Conservation (phyloP, 2,113 vertebrate species). For the Aplodontia rufa region DNA sequence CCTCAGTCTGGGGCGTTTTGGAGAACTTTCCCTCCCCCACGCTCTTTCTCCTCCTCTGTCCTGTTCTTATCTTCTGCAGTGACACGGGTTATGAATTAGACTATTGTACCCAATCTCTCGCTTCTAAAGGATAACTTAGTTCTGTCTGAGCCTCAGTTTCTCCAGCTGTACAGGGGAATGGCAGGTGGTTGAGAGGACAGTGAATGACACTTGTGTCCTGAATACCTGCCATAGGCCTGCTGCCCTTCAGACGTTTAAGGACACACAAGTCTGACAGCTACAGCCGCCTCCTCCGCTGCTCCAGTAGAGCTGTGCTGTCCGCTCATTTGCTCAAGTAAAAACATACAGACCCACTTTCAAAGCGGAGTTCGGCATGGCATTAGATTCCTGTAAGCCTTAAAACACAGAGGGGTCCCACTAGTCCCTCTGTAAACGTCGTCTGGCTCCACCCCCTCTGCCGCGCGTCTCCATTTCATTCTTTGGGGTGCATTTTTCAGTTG, state of each 20-base stretch:
- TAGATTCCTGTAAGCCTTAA: background rate
- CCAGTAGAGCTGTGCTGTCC: accelerated
- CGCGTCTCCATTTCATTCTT: background rate
- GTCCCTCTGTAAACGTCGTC: accelerated
- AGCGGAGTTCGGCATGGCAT: background rate
- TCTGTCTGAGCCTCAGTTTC: background rate
- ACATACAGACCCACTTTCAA: background rate
- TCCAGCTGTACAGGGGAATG: accelerated
- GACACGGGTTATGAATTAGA: accelerated
- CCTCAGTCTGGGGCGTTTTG: accelerated
- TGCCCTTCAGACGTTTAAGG: background rate
- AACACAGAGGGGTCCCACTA: background rate
- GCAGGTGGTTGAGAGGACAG: too few relatives aligned
- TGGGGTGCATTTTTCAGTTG: background rate
- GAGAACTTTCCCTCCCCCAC: accelerated
- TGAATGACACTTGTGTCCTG: accelerated
- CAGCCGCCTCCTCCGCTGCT: accelerated
- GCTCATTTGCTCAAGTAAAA: background rate
- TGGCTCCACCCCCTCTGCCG: background rate
- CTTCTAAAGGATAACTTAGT: too few relatives aligned
- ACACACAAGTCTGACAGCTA: background rate
- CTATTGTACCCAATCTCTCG: background rate
- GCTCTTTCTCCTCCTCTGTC: too few relatives aligned
- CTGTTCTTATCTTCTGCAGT: background rate
- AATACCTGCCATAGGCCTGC: background rate